Conservation (phyloP, 2,888 invertebrate species). For the Sesamia inferens region DNA sequence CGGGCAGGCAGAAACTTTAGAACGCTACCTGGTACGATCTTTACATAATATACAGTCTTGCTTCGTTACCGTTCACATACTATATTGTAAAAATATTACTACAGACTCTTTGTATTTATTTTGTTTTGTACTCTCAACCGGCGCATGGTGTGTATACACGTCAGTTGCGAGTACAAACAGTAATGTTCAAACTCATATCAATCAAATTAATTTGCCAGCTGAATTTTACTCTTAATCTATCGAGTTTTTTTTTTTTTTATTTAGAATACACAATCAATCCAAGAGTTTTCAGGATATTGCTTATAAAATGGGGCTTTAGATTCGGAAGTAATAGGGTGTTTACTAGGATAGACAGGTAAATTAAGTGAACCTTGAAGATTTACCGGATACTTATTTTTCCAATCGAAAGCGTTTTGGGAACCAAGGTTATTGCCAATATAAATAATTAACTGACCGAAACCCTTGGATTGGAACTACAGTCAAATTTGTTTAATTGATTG, state of each 20-base stretch:
- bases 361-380: neutral
- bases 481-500: neutral
- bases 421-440: slow-evolving; percentile 14
- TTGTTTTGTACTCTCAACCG: neutral
- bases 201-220: neutral
- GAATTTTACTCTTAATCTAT: neutral
- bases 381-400: slow-evolving; percentile 15
- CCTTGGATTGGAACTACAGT: slow-evolving; percentile 6
- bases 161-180: neutral
- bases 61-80: neutral
- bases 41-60: neutral
- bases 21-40: neutral
- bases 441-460: neutral
- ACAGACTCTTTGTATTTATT: too few relatives aligned
- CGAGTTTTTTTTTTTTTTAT: neutral
- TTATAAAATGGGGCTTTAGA: neutral
- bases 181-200: neutral
- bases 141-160: neutral
- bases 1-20: neutral
- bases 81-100: neutral
- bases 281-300: neutral
- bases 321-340: neutral
- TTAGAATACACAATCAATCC: too few relatives aligned
- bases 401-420: neutral
- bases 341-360: neutral